Evolutionary conservation across 1,140 invertebrate species (phyloP).

Genomic region (Cydia strobilella): DNA sequence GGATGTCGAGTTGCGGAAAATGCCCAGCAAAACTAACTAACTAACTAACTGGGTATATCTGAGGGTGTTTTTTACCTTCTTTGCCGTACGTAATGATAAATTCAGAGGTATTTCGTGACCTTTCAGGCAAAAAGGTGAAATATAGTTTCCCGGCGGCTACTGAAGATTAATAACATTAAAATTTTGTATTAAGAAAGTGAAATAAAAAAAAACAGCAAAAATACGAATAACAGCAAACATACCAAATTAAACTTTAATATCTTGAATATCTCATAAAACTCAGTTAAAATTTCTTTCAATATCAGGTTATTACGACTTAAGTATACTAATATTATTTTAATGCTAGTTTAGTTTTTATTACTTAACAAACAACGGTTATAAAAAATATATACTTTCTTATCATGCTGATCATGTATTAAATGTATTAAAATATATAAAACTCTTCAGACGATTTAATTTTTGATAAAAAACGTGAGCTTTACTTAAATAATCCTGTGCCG

Average conservation of each 20-base stretch:
- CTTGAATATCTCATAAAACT: background rate
- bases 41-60: too few species aligned
- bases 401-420: background rate
- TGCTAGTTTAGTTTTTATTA: background rate
- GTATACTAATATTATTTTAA: background rate
- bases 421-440: background rate
- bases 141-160: too few species aligned
- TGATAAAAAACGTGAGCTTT: background rate
- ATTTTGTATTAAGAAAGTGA: too few species aligned
- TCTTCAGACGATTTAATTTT: background rate
- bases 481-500: too few species aligned
- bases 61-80: too few species aligned
- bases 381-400: background rate
- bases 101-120: too few species aligned
- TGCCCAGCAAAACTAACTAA: too few species aligned
- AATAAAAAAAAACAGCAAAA: background rate
- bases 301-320: background rate
- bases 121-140: too few species aligned
- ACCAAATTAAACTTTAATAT: background rate
- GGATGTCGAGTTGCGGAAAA: too few species aligned
- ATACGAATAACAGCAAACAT: background rate
- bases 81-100: too few species aligned
- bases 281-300: background rate
- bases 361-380: background rate
- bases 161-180: too few species aligned